These are phyloP conservation scores for Agrochola litura DNA, from an alignment of 2,888 invertebrate genomes.

Conservation along the genomic window DNA sequence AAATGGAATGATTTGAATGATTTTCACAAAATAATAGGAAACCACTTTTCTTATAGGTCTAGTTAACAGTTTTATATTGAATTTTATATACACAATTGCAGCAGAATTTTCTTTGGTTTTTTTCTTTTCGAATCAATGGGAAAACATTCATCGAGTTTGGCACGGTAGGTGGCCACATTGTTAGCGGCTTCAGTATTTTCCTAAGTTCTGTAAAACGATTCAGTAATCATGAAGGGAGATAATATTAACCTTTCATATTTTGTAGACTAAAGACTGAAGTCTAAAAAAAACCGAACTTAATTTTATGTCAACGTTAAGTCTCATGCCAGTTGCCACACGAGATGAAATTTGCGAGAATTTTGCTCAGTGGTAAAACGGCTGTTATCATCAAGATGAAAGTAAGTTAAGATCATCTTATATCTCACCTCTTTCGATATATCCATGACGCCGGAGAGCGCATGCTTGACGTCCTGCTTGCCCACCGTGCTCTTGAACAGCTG, in stretches of 20 bases:
- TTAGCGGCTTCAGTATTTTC: not conserved
- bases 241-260: not conserved
- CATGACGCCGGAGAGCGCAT: conserved; percentile 98
- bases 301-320: not conserved
- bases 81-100: not conserved
- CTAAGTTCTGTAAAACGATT: not conserved
- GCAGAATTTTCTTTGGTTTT: not conserved
- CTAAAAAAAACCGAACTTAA: not conserved
- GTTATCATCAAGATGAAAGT: not conserved
- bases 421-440: conserved; percentile 93
- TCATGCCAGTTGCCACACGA: not conserved
- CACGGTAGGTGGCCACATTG: not conserved
- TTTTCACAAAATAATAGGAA: too few relatives aligned
- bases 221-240: not conserved
- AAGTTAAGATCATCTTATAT: not conserved
- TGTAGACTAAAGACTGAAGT: not conserved
- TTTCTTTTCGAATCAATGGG: not conserved
- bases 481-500: conserved; percentile 98
- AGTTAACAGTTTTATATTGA: too few relatives aligned
- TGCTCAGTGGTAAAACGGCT: not conserved
- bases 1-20: too few relatives aligned
- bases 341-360: not conserved
- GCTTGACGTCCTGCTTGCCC: conserved; percentile 97
- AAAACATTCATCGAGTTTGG: not conserved
- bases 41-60: too few relatives aligned